Conservation (phyloP, 2,888 invertebrate species). For the Agrochola macilenta region DNA sequence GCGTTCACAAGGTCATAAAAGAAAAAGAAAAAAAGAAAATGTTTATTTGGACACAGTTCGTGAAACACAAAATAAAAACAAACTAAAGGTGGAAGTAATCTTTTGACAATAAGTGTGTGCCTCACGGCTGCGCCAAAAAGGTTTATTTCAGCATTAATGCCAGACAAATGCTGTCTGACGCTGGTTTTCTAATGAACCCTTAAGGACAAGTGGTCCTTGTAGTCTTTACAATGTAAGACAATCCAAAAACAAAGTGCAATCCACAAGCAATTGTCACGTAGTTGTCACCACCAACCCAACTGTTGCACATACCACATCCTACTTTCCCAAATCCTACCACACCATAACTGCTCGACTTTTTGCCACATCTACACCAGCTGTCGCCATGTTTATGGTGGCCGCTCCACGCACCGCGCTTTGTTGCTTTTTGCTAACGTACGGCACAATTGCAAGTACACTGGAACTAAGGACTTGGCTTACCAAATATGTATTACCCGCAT, state of each 20-base stretch:
- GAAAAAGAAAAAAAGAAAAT: too few species aligned
- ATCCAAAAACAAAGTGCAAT: not conserved
- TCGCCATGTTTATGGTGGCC: conserved; percentile 82
- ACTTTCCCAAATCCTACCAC: conserved; percentile 8
- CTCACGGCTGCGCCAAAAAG: too few species aligned
- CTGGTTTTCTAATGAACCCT: too few species aligned
- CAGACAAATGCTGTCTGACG: too few species aligned
- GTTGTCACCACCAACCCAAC: conserved; percentile 4
- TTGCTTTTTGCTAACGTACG: conserved; percentile 66
- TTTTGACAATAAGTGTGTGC: too few species aligned
- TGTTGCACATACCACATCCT: conserved; percentile 63
- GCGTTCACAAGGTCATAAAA: too few species aligned
- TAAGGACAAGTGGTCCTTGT: too few species aligned
- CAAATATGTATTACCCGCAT: conserved; percentile 50
- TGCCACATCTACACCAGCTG: conserved; percentile 83
- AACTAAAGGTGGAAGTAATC: too few species aligned
- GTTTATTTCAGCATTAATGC: too few species aligned
- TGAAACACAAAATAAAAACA: too few species aligned
- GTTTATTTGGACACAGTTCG: too few species aligned
- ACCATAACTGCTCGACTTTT: conserved; percentile 79
- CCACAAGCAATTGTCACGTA: not conserved
- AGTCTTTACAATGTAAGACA: not conserved
- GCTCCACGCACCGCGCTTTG: conserved; percentile 70
- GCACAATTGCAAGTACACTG: conserved; percentile 51
- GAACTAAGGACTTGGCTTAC: conserved; percentile 44